Base-by-base conservation (phyloP, 2,797 vertebrate genomes). In the Tachyglossus aculeatus region DNA sequence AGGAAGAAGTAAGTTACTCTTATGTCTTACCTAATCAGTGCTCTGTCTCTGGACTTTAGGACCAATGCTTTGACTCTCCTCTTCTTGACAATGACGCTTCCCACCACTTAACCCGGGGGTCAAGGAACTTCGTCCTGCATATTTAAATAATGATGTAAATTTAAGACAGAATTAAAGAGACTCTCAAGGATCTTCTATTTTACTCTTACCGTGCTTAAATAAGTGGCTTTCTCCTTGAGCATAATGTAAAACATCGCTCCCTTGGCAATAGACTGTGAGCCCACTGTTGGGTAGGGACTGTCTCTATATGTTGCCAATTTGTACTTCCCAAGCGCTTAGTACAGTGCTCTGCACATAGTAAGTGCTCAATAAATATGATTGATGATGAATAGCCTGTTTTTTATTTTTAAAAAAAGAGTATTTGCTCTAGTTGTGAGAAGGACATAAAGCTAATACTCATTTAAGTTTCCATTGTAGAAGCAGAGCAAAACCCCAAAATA, bases 51-150 rank as follows among this genome's bases (percentile, higher is more conserved):
- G 93, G 86, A 92, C 89, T 91, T 97, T 96, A 16, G 86, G 90
- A 61, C 86, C 89, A 66, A 84, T 65, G 51, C 88, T 90, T 61
- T 90, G 85, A 2, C 66, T 80, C 50, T 89, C 81, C 22, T 96
- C 95, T 80, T 96, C 95, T 58, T 90, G 91, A 82, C 67, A 89
- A 18, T 90, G 93, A 7, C 95, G 92, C 83, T 98, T 98, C 62
- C 93, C 92, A 22, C 82, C 71, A 18, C 76, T 79, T 36, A 92
- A 58, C 57, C 84, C 84, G 65, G 84, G 34, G 71, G 80, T 82
- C 79, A 85, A 24, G 22, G 74, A 72, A 51, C 87, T 86, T 90
- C 94, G 88, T 73, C 91, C 96, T 97, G 85, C 52, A 86, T 79
- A 83, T 81, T 81, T 59, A 81, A 88, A 83, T 19, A 60, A 85